Conservation (phyloP, 2,797 vertebrate genomes). For the Mus spretus region DNA sequence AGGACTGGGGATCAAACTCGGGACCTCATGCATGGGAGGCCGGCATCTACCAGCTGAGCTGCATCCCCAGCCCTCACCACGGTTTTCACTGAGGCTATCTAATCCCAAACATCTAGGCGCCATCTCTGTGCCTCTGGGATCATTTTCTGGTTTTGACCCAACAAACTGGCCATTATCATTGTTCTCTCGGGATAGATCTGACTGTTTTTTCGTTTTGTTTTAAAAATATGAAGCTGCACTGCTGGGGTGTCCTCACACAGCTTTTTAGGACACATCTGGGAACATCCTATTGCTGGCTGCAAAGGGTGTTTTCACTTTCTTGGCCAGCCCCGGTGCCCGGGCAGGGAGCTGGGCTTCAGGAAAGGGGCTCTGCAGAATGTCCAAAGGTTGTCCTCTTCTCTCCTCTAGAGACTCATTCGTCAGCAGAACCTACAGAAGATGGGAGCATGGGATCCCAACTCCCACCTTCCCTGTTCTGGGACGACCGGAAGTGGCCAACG, state of each 20-base stretch:
- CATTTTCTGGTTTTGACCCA: background rate
- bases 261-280: background rate
- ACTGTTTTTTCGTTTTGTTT: background rate
- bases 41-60: background rate
- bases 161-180: background rate
- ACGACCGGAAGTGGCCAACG: background rate
- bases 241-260: background rate
- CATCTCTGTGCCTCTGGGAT: background rate
- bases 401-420: background rate
- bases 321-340: background rate
- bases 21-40: background rate
- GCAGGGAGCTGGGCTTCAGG: background rate
- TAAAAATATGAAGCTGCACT: background rate
- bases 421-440: background rate
- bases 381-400: background rate
- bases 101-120: constrained; percentile 20
- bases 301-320: constrained; percentile 7
- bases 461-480: background rate
- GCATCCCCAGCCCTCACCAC: background rate
- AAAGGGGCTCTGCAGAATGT: background rate
- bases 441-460: background rate
- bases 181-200: background rate
- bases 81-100: background rate
- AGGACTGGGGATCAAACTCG: background rate
- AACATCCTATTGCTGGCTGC: background rate